Conservation (phyloP, 2,888 invertebrate genomes). For the Gortyna flavago region DNA sequence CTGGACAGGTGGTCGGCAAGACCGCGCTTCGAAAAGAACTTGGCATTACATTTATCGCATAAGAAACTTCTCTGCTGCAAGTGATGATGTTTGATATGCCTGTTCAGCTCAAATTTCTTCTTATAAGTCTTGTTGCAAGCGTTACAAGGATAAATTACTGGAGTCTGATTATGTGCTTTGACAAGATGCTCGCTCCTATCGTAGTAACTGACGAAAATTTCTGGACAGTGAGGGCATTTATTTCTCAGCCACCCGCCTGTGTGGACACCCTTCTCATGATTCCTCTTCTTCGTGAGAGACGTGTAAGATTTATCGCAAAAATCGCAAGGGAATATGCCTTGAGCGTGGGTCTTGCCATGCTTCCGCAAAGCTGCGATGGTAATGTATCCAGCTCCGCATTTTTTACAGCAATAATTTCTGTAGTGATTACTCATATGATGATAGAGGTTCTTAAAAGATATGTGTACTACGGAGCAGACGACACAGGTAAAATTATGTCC, state of each 20-base stretch:
- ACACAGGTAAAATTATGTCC: conserved; percentile 84
- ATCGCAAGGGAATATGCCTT: conserved; percentile 88
- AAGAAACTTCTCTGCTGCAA: conserved; percentile 83
- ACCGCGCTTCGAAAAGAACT: conserved; percentile 86
- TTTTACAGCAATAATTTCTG: conserved; percentile 86
- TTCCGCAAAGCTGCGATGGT: conserved; percentile 86
- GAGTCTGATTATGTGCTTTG: conserved; percentile 81
- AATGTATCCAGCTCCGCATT: conserved; percentile 85
- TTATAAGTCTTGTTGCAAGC: conserved; percentile 86
- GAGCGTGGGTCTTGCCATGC: conserved; percentile 86
- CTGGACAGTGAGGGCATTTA: conserved; percentile 87
- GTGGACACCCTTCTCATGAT: conserved; percentile 87
- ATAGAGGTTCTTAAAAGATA: conserved; percentile 86
- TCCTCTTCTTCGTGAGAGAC: conserved; percentile 85
- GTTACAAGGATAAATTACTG: conserved; percentile 83
- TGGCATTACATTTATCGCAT: conserved; percentile 85
- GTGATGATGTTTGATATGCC: conserved; percentile 86
- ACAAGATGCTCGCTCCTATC: conserved; percentile 85
- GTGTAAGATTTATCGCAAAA: conserved; percentile 89
- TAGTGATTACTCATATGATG: conserved; percentile 88
- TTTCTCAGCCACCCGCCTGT: conserved; percentile 86
- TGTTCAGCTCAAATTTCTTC: conserved; percentile 85
- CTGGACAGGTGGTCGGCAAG: conserved; percentile 81
- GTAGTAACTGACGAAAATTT: conserved; percentile 86
- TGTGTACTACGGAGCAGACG: conserved; percentile 83